Evolutionary conservation across 2,888 invertebrate genomes (phyloP).

Genomic region (Aradus depressus): DNA sequence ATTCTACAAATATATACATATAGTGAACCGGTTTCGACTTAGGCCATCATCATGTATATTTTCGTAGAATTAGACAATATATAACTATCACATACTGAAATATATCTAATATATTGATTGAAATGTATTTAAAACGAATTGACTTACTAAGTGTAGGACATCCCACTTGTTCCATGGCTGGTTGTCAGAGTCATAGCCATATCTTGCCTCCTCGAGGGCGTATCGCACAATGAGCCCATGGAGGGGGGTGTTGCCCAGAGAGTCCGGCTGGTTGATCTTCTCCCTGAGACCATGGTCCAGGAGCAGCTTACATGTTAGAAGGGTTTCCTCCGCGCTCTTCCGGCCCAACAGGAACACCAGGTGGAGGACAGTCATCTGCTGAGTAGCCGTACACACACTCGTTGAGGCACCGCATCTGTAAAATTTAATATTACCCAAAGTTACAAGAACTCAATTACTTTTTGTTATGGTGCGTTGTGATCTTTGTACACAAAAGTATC

Average conservation of each 20-base stretch:
- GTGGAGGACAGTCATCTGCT: constrained; percentile 58
- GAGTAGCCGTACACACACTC: constrained; percentile 55
- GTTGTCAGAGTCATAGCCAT: constrained; percentile 48
- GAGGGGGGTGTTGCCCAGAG: constrained; percentile 59
- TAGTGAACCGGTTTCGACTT: no score
- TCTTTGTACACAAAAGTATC: no score
- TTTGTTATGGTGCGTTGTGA: no score
- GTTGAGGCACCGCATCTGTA: constrained; percentile 54
- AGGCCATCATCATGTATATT: no score
- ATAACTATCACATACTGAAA: neutral
- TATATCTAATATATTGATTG: neutral
- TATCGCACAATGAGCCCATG: constrained; percentile 50
- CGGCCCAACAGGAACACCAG: constrained; percentile 57
- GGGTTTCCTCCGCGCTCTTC: constrained; percentile 58
- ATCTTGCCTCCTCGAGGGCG: constrained; percentile 55
- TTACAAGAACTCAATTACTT: no score
- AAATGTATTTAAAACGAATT: neutral
- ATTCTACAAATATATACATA: no score
- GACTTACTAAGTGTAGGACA: constrained; percentile 51
- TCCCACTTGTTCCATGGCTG: constrained; percentile 59
- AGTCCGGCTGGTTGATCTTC: constrained; percentile 58
- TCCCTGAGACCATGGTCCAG: constrained; percentile 62
- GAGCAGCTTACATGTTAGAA: constrained; percentile 54
- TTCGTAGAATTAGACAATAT: no score
- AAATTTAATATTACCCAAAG: constrained; percentile 1